These are phyloP conservation scores for Rhopalosiphum nymphaeae DNA, from an alignment of 2,888 invertebrate species.

Conservation along the genomic window DNA sequence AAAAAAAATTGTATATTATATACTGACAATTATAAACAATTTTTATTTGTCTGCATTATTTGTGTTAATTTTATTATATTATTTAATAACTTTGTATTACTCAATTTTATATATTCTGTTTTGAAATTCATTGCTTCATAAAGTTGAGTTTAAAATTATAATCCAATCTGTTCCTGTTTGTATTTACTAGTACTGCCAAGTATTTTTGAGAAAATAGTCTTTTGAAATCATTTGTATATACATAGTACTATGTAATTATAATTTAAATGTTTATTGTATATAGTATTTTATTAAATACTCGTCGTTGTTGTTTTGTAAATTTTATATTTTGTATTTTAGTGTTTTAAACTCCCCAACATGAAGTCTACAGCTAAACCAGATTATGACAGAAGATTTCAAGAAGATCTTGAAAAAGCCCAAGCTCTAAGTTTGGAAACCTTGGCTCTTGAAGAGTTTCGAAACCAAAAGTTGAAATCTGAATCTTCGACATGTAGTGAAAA, in stretches of 20 bases:
- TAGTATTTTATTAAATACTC: background rate
- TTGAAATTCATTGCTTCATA: background rate
- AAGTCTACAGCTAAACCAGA: constrained; percentile 70
- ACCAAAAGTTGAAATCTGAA: constrained; percentile 74
- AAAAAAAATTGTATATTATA: background rate
- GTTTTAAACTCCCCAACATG: constrained; percentile 44
- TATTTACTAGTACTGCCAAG: background rate
- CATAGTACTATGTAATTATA: background rate
- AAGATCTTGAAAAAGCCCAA: constrained; percentile 88
- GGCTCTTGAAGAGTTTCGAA: constrained; percentile 84
- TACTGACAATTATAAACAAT: background rate
- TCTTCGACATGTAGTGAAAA: constrained; percentile 18
- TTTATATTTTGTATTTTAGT: constrained; percentile 43
- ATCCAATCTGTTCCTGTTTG: background rate
- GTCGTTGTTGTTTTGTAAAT: background rate
- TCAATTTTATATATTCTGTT: background rate
- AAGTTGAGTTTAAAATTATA: background rate
- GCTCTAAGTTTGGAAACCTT: constrained; percentile 89
- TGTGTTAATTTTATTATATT: background rate
- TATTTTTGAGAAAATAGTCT: background rate
- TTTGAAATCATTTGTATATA: background rate
- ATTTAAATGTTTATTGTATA: background rate
- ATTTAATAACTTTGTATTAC: background rate
- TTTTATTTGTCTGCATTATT: background rate
- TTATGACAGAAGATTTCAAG: constrained; percentile 86